These are phyloP conservation scores for Danio kyathit DNA, from an alignment of 2,797 vertebrate genomes.

Conservation along the genomic window DNA sequence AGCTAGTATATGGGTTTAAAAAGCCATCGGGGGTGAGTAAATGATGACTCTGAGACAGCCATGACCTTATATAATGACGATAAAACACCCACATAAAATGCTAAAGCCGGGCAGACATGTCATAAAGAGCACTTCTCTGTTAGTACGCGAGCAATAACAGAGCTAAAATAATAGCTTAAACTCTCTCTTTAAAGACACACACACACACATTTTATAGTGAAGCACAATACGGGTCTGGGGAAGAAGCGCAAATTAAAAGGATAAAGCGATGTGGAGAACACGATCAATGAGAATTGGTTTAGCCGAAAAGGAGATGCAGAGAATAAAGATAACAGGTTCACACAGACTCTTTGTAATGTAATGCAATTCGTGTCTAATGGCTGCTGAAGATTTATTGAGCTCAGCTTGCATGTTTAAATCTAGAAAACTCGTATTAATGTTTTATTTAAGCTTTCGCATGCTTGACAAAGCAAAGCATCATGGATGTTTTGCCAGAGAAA, in stretches of 20 bases:
- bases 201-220: constrained; percentile 9
- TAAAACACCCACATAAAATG: constrained; percentile 11
- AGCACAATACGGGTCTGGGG: constrained; percentile 1
- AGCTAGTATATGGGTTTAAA: constrained; percentile 1
- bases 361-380: background rate
- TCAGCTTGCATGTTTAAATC: constrained; percentile 3
- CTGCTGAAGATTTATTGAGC: background rate
- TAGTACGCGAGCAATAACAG: constrained; percentile 14
- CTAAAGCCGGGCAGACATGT: background rate
- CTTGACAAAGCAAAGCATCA: background rate
- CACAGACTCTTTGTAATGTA: constrained; percentile 9
- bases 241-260: constrained; percentile 10
- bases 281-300: constrained; percentile 23
- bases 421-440: background rate
- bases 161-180: background rate
- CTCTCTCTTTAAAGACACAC: background rate
- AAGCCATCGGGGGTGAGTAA: constrained; percentile 3
- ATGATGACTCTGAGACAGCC: background rate
- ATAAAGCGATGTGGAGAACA: background rate
- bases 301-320: background rate
- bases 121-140: constrained; percentile 15
- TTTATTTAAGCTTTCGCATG: no score
- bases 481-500: background rate
- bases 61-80: constrained; percentile 6
- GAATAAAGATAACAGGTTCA: constrained; percentile 3